These are phyloP conservation scores for Puma concolor DNA, from an alignment of 2,113 vertebrate genomes.

Conservation along the genomic window DNA sequence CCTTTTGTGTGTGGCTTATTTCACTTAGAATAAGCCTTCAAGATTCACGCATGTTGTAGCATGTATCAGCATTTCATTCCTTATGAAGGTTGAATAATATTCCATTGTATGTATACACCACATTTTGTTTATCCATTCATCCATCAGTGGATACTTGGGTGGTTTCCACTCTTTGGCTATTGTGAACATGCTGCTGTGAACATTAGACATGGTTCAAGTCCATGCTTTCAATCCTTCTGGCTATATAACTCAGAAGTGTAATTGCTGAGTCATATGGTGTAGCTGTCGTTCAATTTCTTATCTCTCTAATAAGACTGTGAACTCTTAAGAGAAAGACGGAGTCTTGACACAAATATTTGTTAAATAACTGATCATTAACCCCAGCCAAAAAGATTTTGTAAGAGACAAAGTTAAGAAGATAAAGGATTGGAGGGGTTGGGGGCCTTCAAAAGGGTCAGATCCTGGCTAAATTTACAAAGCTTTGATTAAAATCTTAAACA, in stretches of 20 bases:
- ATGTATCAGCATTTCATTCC: neutral
- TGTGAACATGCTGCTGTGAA: neutral
- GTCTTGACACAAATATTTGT: constrained; percentile 36
- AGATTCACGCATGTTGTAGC: neutral
- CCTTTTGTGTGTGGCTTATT: neutral
- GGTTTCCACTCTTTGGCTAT: neutral
- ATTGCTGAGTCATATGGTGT: neutral
- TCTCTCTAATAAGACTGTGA: neutral
- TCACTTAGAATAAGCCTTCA: neutral
- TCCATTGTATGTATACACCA: neutral
- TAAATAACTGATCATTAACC: constrained; percentile 26
- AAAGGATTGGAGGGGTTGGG: neutral
- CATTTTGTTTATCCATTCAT: neutral
- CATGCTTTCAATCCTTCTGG: neutral
- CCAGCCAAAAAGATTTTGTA: neutral
- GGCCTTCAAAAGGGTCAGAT: neutral
- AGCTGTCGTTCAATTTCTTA: neutral
- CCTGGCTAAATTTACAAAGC: neutral
- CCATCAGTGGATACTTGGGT: neutral
- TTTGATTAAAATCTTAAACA: neutral
- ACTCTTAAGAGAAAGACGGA: neutral
- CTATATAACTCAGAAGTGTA: neutral
- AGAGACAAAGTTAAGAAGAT: constrained; percentile 1
- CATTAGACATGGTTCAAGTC: neutral
- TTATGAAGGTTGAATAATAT: neutral